These are phyloP conservation scores for Ostrea edulis DNA, from an alignment of 1,140 invertebrate genomes.

Conservation along the genomic window DNA sequence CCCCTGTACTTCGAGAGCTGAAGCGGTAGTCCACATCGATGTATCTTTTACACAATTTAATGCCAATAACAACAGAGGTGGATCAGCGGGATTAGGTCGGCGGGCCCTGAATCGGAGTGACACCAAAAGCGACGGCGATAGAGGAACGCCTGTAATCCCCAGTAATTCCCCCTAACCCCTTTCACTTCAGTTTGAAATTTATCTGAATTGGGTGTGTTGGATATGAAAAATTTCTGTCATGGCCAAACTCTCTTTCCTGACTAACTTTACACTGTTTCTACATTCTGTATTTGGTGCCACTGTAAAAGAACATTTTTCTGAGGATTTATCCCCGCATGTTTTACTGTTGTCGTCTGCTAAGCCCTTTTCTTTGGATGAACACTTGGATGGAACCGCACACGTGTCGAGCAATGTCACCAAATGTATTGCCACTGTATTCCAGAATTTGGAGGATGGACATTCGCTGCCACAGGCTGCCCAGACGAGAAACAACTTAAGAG, in stretches of 20 bases:
- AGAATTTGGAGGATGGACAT: constrained; percentile 12
- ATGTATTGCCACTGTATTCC: neutral
- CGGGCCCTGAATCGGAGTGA: neutral
- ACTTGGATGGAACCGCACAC: neutral
- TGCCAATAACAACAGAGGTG: constrained; percentile 13
- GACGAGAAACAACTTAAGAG: neutral
- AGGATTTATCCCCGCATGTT: neutral
- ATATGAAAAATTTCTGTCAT: neutral
- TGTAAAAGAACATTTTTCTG: neutral
- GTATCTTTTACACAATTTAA: constrained; percentile 22
- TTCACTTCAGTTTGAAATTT: neutral
- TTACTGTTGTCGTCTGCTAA: neutral
- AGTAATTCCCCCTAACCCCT: constrained; percentile 26
- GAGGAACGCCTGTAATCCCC: constrained; percentile 20
- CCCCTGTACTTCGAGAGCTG: neutral
- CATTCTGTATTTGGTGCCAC: neutral
- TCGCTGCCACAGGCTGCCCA: neutral
- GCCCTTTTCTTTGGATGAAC: neutral
- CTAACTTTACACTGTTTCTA: neutral
- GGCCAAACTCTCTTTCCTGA: neutral
- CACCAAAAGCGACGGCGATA: constrained; percentile 13
- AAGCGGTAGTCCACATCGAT: constrained; percentile 19
- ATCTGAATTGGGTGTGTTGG: constrained; percentile 5
- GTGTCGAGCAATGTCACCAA: neutral
- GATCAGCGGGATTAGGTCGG: constrained; percentile 2